Evolutionary conservation across 2,113 vertebrate genomes (phyloP).

Genomic region (Indri indri): DNA sequence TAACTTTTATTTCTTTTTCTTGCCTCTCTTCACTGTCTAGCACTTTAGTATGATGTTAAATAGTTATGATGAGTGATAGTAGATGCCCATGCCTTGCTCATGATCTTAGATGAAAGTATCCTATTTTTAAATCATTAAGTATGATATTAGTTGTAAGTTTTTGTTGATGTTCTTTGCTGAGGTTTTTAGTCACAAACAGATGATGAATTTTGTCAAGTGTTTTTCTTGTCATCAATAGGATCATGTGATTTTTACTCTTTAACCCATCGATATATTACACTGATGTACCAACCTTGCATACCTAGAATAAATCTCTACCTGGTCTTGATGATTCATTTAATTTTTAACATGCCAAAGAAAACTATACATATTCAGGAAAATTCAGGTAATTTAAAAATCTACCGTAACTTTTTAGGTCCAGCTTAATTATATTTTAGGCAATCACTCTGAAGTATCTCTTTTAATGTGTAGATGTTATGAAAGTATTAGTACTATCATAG

Average conservation of each 20-base stretch:
- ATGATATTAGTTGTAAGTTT: background rate
- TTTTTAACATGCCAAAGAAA: background rate
- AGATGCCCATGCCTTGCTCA: background rate
- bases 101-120: background rate
- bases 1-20: background rate
- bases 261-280: background rate
- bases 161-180: background rate
- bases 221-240: background rate
- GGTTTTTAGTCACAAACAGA: background rate
- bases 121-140: background rate
- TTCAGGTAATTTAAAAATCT: background rate
- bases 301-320: background rate
- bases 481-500: background rate
- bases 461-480: constrained; percentile 49
- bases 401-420: constrained; percentile 47
- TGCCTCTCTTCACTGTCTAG: background rate
- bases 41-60: background rate
- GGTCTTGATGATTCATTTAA: background rate
- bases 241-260: background rate
- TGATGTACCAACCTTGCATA: background rate
- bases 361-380: background rate
- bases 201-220: background rate
- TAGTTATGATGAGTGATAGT: background rate
- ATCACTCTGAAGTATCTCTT: constrained; percentile 1
- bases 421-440: constrained; percentile 55